A percentile compares a stretch with the other conserved stretches of the same genome.
These are phyloP conservation scores for Drosophila testacea DNA, from an alignment of 2,888 invertebrate species.

Conservation along the genomic window DNA sequence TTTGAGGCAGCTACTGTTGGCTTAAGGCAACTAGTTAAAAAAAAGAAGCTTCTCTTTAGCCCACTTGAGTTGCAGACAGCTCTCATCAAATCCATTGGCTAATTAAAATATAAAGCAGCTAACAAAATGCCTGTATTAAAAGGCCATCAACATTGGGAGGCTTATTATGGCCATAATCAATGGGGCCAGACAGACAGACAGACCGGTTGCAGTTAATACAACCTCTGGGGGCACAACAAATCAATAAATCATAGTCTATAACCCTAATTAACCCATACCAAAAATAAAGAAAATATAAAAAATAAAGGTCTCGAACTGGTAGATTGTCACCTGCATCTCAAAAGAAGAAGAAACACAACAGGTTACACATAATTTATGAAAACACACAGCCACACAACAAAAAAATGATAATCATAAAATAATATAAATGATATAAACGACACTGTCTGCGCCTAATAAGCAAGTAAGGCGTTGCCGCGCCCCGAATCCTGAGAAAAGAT, in stretches of 20 bases:
- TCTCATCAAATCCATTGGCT: conserved; percentile 37
- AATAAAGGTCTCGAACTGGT: conserved; percentile 13
- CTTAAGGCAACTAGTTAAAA: neutral
- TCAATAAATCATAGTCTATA: conserved; percentile 74
- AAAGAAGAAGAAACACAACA: conserved; percentile 49
- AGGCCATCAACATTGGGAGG: conserved; percentile 49
- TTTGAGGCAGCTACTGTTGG: conserved; percentile 46
- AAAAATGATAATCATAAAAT: conserved; percentile 67
- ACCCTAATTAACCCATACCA: conserved; percentile 73
- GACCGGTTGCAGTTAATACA: conserved; percentile 51
- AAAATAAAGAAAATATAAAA: conserved; percentile 1
- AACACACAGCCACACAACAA: conserved; percentile 28
- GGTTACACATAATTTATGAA: conserved; percentile 70
- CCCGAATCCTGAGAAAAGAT: conserved; percentile 60
- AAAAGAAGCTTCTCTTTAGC: conserved; percentile 2
- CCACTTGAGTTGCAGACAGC: conserved; percentile 45
- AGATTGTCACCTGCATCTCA: conserved; percentile 69
- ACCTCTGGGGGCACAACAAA: conserved; percentile 36
- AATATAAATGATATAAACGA: conserved; percentile 81
- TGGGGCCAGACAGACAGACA: conserved; percentile 18
- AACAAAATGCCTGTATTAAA: conserved; percentile 62
- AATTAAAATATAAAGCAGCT: conserved; percentile 67
- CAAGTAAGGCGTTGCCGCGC: conserved; percentile 58
- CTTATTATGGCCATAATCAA: conserved; percentile 65
- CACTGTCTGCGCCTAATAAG: conserved; percentile 80